A percentile compares a stretch with the other conserved stretches of the same genome.
These are phyloP conservation scores for Hephaestus fuliginosus DNA, from an alignment of 2,797 vertebrate species.

Conservation along the genomic window DNA sequence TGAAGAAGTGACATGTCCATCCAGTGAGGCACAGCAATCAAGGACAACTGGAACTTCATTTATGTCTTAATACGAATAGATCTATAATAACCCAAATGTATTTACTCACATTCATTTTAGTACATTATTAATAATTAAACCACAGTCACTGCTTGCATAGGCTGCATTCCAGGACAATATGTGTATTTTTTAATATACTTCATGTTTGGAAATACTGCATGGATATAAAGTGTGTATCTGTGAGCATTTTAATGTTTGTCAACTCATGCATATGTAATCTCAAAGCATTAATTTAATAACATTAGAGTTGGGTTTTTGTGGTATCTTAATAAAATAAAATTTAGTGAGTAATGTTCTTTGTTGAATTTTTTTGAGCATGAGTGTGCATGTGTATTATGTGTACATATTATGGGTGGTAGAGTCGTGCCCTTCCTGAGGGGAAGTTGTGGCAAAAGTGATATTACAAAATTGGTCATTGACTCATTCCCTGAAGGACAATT, in stretches of 20 bases:
- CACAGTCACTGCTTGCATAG: neutral
- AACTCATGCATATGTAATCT: neutral
- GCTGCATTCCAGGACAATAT: neutral
- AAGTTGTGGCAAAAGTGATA: conserved; percentile 48
- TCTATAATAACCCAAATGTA: neutral
- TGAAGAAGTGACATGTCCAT: conserved; percentile 47
- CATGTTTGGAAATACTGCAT: neutral
- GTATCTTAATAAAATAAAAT: conserved; percentile 7
- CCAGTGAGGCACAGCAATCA: conserved; percentile 49
- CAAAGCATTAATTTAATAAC: neutral
- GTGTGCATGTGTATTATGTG: conserved; percentile 4
- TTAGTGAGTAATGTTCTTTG: neutral
- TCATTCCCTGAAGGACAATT: conserved; percentile 21
- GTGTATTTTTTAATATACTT: neutral
- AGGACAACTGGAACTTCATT: neutral
- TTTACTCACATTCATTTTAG: neutral
- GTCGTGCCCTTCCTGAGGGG: conserved; percentile 45
- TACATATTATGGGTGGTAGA: conserved; percentile 22
- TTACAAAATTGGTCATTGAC: conserved; percentile 57
- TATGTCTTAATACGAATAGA: neutral
- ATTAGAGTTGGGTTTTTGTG: neutral
- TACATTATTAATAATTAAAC: neutral
- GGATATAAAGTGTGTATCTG: neutral
- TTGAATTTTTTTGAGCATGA: neutral
- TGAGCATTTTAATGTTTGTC: neutral